Percentiles rank a stretch among this genome's conserved stretches.
These are phyloP conservation scores for Turritopsis dohrnii DNA, from an alignment of 30 jellyfish, hydroid and myxozoan species.

Conservation along the genomic window DNA sequence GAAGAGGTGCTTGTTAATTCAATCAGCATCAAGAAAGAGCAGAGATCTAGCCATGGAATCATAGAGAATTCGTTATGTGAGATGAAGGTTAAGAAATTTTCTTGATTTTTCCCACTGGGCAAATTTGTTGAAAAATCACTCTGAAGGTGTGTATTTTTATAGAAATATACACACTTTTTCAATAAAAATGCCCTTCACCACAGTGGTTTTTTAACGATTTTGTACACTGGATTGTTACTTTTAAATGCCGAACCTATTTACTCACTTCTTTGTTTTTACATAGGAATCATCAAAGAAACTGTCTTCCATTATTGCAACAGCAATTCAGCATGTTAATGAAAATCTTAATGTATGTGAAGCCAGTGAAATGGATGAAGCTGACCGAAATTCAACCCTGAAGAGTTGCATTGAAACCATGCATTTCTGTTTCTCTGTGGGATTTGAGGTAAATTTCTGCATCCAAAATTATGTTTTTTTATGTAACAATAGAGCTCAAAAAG, in stretches of 20 bases:
- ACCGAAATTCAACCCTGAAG: slow-evolving; percentile 36
- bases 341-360: slow-evolving; percentile 34
- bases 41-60: slow-evolving; percentile 84
- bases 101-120: no score
- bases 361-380: slow-evolving; percentile 51
- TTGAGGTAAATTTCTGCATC: slow-evolving; percentile 85
- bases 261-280: neutral
- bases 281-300: slow-evolving; percentile 71
- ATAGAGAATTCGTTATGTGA: slow-evolving; percentile 76
- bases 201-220: no score
- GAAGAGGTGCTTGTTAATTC: slow-evolving; percentile 47
- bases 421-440: slow-evolving; percentile 73
- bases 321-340: slow-evolving; percentile 53
- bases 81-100: slow-evolving; percentile 43
- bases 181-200: no score
- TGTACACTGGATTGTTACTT: no score
- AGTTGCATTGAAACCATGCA: slow-evolving; percentile 80
- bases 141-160: no score
- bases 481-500: no score
- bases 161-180: no score
- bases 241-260: no score
- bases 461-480: no score
- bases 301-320: slow-evolving; percentile 58
- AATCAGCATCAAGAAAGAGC: slow-evolving; percentile 58
- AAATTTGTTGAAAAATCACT: no score